A percentile compares a stretch with the other conserved stretches of the same genome.
Conservation (phyloP, 2,888 invertebrate genomes). For the Lepas anatifera region DNA sequence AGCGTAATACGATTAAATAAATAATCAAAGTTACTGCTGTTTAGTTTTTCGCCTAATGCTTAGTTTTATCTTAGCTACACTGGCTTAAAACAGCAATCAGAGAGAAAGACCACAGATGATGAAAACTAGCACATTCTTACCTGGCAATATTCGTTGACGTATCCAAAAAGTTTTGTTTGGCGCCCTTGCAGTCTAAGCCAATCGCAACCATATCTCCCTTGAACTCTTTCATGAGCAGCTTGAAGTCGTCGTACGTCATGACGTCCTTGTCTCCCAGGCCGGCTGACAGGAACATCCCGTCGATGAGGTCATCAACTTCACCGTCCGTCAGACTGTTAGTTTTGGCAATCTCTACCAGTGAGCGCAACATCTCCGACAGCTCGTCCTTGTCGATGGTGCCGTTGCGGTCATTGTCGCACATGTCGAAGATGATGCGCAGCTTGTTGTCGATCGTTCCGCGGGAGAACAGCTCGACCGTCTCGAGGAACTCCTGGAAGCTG, state of each 20-base stretch:
- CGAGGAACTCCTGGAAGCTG: slow-evolving; percentile 81
- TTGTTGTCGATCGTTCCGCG: slow-evolving; percentile 88
- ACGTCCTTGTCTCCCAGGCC: slow-evolving; percentile 81
- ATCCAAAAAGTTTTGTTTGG: slow-evolving; percentile 86
- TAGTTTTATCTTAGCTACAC: too few relatives aligned
- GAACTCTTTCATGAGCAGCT: slow-evolving; percentile 92
- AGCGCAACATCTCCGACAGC: slow-evolving; percentile 82
- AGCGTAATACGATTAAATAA: too few relatives aligned
- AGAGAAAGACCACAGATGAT: too few relatives aligned
- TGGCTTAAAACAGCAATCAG: too few relatives aligned
- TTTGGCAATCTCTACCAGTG: slow-evolving; percentile 81
- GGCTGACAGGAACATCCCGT: slow-evolving; percentile 88
- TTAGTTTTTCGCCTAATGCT: too few relatives aligned
- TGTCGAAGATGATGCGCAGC: slow-evolving; percentile 85
- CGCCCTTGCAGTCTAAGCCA: slow-evolving; percentile 86
- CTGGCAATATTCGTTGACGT: slow-evolving; percentile 83
- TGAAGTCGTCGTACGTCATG: slow-evolving; percentile 80
- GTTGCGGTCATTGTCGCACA: slow-evolving; percentile 92
- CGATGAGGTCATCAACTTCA: slow-evolving; percentile 72
- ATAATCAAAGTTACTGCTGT: too few relatives aligned
- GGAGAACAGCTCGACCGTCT: slow-evolving; percentile 83
- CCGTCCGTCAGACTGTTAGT: slow-evolving; percentile 77
- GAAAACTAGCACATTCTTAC: slow-evolving; percentile 29
- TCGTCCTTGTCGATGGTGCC: slow-evolving; percentile 89
- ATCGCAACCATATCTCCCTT: slow-evolving; percentile 91